phyloP scores from a whole-genome alignment of 1,140 invertebrate species.

The Temnothorax nylanderi region DNA sequence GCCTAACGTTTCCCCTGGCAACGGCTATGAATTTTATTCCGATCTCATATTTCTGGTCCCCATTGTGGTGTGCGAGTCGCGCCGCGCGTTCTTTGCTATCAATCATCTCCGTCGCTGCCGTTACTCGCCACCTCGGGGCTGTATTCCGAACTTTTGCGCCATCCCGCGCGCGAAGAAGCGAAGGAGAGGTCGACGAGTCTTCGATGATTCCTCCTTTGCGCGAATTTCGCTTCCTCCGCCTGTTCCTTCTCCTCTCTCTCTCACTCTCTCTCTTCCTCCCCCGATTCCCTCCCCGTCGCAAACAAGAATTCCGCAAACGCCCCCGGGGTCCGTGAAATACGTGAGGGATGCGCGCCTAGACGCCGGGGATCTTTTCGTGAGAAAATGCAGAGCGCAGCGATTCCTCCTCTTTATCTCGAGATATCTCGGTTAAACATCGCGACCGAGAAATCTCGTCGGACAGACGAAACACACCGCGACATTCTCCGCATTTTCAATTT shows the following conservation, averaged over 20 bases:
- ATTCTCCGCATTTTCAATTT: slow-evolving; percentile 57
- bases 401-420: slow-evolving; percentile 22
- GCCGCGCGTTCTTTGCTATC: slow-evolving; percentile 58
- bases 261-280: too few species aligned
- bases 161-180: neutral
- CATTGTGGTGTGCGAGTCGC: slow-evolving; percentile 45
- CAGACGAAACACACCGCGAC: slow-evolving; percentile 39
- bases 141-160: slow-evolving; percentile 61
- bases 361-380: slow-evolving; percentile 52
- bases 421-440: slow-evolving; percentile 51
- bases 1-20: slow-evolving; percentile 56
- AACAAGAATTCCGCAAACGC: slow-evolving; percentile 57
- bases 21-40: slow-evolving; percentile 68
- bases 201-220: slow-evolving; percentile 29
- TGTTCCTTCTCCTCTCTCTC: neutral
- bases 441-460: slow-evolving; percentile 40
- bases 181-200: slow-evolving; percentile 60
- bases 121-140: slow-evolving; percentile 66
- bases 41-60: slow-evolving; percentile 65
- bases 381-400: slow-evolving; percentile 22
- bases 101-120: slow-evolving; percentile 67
- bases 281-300: slow-evolving; percentile 13
- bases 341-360: slow-evolving; percentile 61
- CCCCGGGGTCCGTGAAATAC: slow-evolving; percentile 60
- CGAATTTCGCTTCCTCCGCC: slow-evolving; percentile 36